These are phyloP conservation scores for Dicycla oo DNA, from an alignment of 2,888 invertebrate genomes.

Conservation along the genomic window DNA sequence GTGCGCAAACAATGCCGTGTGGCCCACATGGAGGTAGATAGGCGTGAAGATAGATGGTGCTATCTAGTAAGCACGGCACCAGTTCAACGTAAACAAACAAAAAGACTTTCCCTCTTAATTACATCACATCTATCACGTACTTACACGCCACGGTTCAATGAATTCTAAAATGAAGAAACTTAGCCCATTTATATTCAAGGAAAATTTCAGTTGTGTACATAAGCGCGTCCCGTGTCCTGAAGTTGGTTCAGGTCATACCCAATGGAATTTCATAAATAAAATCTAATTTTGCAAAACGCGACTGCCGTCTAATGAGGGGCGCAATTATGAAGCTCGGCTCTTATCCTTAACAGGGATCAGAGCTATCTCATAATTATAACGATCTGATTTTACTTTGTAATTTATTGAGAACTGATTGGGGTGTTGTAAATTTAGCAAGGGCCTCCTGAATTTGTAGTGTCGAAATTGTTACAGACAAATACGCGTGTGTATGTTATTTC, in stretches of 20 bases:
- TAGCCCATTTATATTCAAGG: constrained; percentile 53
- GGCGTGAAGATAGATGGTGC: constrained; percentile 68
- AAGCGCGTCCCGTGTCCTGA: constrained; percentile 60
- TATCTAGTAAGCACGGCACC: constrained; percentile 68
- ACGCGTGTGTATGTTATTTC: constrained; percentile 38
- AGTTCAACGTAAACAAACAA: constrained; percentile 72
- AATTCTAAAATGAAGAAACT: constrained; percentile 62
- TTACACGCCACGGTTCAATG: constrained; percentile 63
- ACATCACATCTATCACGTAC: constrained; percentile 68
- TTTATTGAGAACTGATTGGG: constrained; percentile 40
- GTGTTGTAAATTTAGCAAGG: constrained; percentile 10
- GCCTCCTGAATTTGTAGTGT: constrained; percentile 23
- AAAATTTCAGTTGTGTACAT: constrained; percentile 54
- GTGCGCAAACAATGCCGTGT: constrained; percentile 75
- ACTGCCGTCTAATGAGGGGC: constrained; percentile 79
- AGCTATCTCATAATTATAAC: constrained; percentile 74
- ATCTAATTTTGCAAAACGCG: constrained; percentile 77
- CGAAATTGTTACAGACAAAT: constrained; percentile 39
- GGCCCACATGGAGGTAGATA: constrained; percentile 74
- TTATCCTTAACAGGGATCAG: constrained; percentile 74
- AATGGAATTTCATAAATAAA: constrained; percentile 78
- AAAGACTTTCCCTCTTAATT: constrained; percentile 72
- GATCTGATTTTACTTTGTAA: constrained; percentile 67
- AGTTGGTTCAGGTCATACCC: constrained; percentile 72
- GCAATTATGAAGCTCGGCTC: constrained; percentile 79